A percentile compares a stretch with the other conserved stretches of the same genome.
phyloP scores from a whole-genome alignment of 2,888 invertebrate genomes.

The Eudasyphora cyanicolor region DNA sequence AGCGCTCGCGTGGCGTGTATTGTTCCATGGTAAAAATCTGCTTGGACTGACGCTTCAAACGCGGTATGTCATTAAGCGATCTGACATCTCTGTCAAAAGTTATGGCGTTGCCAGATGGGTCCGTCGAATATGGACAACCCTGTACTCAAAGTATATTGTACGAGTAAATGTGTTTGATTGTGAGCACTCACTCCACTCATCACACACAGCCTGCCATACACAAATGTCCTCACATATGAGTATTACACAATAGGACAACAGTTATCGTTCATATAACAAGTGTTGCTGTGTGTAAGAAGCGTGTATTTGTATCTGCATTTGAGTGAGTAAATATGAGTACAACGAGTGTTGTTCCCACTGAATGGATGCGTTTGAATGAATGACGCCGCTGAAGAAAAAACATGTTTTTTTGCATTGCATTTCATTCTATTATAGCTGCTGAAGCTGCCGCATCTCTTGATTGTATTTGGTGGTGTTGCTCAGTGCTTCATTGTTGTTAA shows the following conservation, averaged over 20 bases:
- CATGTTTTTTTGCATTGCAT: neutral
- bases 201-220: neutral
- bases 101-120: no score
- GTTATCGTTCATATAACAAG: neutral
- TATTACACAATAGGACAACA: no score
- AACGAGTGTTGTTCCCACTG: neutral
- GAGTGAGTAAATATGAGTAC: neutral
- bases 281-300: neutral
- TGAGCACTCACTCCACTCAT: neutral
- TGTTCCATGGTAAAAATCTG: no score
- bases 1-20: no score
- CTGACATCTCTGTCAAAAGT: no score
- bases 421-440: no score
- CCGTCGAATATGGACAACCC: no score
- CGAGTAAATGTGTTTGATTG: neutral
- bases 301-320: neutral
- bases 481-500: neutral
- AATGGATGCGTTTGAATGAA: constrained; percentile 19
- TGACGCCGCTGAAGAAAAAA: neutral
- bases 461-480: constrained; percentile 2
- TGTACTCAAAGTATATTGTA: no score
- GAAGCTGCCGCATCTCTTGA: neutral
- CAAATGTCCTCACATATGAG: neutral
- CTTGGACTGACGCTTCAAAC: no score
- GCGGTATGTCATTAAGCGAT: no score